Percentiles rank a stretch among this genome's conserved stretches.
phyloP scores from a whole-genome alignment of 1,140 invertebrate species.

The Brachionus sp. region DNA sequence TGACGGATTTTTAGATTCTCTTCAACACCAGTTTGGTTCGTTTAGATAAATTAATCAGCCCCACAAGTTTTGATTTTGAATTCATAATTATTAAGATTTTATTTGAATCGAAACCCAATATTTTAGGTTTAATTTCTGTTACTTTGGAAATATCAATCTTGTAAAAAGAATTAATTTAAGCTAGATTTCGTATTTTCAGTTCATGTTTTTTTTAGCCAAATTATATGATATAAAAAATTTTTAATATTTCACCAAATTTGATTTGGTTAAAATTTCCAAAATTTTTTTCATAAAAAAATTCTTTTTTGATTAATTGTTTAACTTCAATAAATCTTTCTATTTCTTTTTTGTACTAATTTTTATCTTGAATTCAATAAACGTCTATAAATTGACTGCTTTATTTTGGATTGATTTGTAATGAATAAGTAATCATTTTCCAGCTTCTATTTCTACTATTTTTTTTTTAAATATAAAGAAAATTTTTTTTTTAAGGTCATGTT shows the following conservation, averaged over 20 bases:
- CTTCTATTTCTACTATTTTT: no score
- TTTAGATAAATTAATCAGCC: conserved; percentile 29
- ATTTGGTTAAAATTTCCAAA: no score
- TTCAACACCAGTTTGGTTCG: background rate
- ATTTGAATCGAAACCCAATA: conserved; percentile 1
- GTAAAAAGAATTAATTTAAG: background rate
- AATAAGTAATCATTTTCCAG: no score
- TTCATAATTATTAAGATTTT: conserved; percentile 10
- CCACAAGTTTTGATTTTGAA: background rate
- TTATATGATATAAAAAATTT: background rate
- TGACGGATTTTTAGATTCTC: background rate
- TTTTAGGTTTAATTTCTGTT: background rate
- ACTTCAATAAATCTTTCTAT: no score
- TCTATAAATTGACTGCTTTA: no score
- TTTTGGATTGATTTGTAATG: no score
- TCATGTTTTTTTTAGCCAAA: background rate
- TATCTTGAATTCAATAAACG: no score
- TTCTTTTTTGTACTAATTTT: no score
- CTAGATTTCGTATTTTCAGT: background rate
- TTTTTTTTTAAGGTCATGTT: no score
- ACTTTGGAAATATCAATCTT: conserved; percentile 3
- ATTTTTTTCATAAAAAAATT: no score
- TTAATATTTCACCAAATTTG: background rate
- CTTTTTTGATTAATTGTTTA: no score
- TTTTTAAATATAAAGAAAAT: no score